These are phyloP conservation scores for Coptodon rendalli DNA, from an alignment of 2,113 vertebrate genomes.

Conservation along the genomic window DNA sequence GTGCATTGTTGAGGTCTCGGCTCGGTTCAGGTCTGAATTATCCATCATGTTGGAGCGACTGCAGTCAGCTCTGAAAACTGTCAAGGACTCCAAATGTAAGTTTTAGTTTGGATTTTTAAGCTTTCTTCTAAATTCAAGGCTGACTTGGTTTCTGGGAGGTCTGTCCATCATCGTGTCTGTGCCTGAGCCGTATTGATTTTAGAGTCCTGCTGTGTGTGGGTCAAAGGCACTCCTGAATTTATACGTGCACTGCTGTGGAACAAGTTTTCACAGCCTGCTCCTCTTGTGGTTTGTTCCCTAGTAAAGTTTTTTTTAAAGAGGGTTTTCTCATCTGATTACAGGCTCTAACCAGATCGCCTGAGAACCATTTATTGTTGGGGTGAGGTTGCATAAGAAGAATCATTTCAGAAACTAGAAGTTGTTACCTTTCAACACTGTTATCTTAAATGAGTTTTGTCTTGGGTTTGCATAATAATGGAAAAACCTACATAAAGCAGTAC, in stretches of 20 bases:
- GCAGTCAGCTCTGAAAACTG: conserved; percentile 54
- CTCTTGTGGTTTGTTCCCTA: not conserved
- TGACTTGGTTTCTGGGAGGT: not conserved
- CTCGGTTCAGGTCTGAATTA: not conserved
- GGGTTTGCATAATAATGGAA: not conserved
- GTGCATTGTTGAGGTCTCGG: not conserved
- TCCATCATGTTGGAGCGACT: conserved; percentile 59
- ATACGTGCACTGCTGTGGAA: not conserved
- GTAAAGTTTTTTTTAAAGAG: not conserved
- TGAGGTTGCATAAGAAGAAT: not conserved
- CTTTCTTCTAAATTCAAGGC: not conserved
- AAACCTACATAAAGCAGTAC: not conserved
- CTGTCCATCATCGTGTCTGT: rapidly evolving
- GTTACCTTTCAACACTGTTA: not conserved
- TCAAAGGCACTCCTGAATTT: not conserved
- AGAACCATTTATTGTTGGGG: not conserved
- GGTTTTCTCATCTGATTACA: not conserved
- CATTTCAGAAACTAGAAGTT: not conserved
- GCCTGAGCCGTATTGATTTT: not conserved
- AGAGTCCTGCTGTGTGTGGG: not conserved
- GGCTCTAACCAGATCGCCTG: not conserved
- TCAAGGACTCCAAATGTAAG: conserved; percentile 60
- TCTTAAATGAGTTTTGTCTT: not conserved
- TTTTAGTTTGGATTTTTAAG: not conserved
- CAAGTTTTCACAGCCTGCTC: not conserved